A percentile compares a stretch with the other conserved stretches of the same genome.
Evolutionary conservation across 2,797 vertebrate species (phyloP).

Genomic region (Cuculus canorus): DNA sequence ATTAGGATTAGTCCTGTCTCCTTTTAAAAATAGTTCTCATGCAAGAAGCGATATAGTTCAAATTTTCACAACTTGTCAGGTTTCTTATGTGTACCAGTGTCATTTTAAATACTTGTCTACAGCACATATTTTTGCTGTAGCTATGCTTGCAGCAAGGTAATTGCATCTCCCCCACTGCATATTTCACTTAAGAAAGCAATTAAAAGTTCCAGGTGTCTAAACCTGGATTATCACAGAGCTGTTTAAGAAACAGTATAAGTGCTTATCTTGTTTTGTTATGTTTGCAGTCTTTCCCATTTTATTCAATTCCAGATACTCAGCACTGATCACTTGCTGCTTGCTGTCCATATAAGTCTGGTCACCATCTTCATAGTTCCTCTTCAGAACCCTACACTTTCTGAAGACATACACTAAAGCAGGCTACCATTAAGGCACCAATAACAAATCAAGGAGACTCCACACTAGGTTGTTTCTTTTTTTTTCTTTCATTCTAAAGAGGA

Average conservation of each 20-base stretch:
- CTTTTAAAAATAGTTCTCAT: neutral
- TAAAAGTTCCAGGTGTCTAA: neutral
- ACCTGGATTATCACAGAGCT: neutral
- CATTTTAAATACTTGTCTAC: neutral
- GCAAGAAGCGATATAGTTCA: neutral
- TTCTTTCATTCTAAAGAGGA: neutral
- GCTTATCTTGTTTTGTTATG: neutral
- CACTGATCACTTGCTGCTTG: neutral
- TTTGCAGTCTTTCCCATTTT: neutral
- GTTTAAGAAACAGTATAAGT: neutral
- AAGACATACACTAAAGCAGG: neutral
- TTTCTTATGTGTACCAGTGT: neutral
- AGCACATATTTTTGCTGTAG: neutral
- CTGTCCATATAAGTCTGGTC: neutral
- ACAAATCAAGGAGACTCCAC: neutral
- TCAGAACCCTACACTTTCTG: neutral
- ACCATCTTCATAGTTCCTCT: neutral
- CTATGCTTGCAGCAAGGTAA: neutral
- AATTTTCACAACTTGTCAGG: neutral
- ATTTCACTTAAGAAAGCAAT: neutral
- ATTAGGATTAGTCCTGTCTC: conserved; percentile 1
- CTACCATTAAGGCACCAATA: fast-evolving
- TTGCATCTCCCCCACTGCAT: neutral
- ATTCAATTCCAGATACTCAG: neutral
- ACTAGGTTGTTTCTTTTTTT: neutral